Base-by-base conservation (phyloP, 2,113 vertebrate genomes). In the Recurvirostra avosetta region DNA sequence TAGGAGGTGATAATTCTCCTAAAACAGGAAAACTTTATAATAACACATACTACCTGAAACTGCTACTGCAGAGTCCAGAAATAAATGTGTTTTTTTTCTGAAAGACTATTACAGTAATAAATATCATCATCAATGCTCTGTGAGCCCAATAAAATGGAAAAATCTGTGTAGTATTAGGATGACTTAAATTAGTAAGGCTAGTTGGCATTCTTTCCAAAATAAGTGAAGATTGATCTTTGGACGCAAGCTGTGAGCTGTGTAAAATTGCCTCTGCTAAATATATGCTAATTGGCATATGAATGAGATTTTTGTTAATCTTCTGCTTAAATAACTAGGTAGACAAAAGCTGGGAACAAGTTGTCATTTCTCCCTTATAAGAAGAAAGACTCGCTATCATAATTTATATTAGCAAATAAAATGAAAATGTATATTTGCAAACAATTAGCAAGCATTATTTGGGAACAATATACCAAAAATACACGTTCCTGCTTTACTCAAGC, bases 211-310 rank as follows among this genome's bases (percentile, higher is more conserved):
- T 91, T 67, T 80, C 30, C 41, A 53, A 84, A 93, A 55, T 41
- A 86, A 83, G 52, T 73, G 62, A 89, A 92, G 59, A 85, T 19
- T 84, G 79, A 84, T 92, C 87, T 93, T 92, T 59, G 73, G 90
- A 91, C 43, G 49, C 68, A 89, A 93, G 77, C 79, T 92, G 90
- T 73, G 86, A 96, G 76, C 65, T 89, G n/a, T 73, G 56, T 80
- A 94, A 94, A 96, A 96, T 65, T 92, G 67, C 25, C 52, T 92
- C 47, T 62, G 65, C 73, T 94, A 88, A 90, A 86, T 91, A 72
- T 47, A 86, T 78, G 77, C 40, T 93, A 91, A 95, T 83, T 89
- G 90, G 25, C 53, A 75, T 55, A 66, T 36, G 65, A 83, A 86
- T 90, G 82, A 86, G 59, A 56, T 88, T 86, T 86, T 86, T 84